Evolutionary conservation across 2,797 vertebrate genomes (phyloP), one percentile per base, ranked within the genome.

Genomic region (Spinus olivaceus): DNA sequence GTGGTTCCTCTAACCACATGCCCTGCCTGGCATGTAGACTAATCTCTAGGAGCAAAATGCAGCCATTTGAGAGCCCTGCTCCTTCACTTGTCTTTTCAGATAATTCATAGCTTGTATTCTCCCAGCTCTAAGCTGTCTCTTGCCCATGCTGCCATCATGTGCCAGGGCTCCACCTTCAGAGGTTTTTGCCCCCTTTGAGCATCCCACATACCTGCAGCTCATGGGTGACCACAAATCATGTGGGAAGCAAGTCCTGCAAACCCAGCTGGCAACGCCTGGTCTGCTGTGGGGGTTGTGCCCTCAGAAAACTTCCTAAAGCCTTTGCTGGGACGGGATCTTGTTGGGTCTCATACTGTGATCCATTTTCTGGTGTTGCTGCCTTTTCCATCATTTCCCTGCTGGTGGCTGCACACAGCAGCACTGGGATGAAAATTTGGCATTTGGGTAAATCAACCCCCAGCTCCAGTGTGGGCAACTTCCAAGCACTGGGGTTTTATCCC

Each of bases 1-100:
- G 73, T 24, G 23, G 69, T 51, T 94, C 67, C 47, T 86, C 66
- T 73, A 87, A 94, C 69, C 79, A 69, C 69, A 70, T 60, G 35
- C 13, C 30, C 32, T 81, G 39, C 32, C 30, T 70, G 53, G 44
- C 80, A 74, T 72, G 69, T 42, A 53, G 70, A 50, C 33, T 15
- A 32, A 41, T 44, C 30, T 88, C 77, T 22, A 72, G 47, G 63
- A 91, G 56, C 9, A 85, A 79, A 91, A 86, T 6, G 8, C 19
- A 64, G 60, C 70, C 39, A 76, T 83, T 56, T 76, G 63, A 79
- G 59, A 78, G 14, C 41, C 32, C 27, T 60, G 44, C 32, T 81
- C 9, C 3, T 35, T 69, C 54, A 8, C 32, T 78, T 87, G 57
- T 56, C 44, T 59, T 77, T 85, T 44, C 74, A 71, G 54, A 70